These are phyloP conservation scores for Tinea semifulvella DNA, from an alignment of 2,888 invertebrate species.

Conservation along the genomic window DNA sequence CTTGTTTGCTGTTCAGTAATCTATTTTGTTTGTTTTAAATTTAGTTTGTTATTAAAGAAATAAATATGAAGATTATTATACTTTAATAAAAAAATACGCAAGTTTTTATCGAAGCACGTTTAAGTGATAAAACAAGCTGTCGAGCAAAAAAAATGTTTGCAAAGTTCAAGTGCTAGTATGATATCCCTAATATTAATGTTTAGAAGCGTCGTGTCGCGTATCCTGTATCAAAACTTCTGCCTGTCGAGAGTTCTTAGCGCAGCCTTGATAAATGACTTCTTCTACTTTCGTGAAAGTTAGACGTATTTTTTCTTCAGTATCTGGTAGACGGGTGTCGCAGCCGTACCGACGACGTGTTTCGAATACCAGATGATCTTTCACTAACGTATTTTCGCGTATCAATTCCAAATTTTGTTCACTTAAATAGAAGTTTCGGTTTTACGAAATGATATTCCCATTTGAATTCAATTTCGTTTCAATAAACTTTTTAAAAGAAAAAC, in stretches of 20 bases:
- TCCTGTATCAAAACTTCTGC: slow-evolving; percentile 62
- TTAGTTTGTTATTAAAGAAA: no score
- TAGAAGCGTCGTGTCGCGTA: slow-evolving; percentile 51
- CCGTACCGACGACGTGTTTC: slow-evolving; percentile 11
- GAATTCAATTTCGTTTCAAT: neutral
- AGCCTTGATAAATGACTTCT: slow-evolving; percentile 63
- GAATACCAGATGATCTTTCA: slow-evolving; percentile 26
- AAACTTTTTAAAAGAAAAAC: neutral
- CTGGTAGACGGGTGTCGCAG: slow-evolving; percentile 35
- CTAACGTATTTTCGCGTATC: slow-evolving; percentile 7
- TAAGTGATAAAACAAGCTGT: slow-evolving; percentile 51
- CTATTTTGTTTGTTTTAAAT: no score
- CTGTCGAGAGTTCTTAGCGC: slow-evolving; percentile 61
- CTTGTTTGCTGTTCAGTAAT: neutral
- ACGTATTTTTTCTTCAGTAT: slow-evolving; percentile 39
- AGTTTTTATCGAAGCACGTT: slow-evolving; percentile 24
- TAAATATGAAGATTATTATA: no score
- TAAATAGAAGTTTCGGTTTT: slow-evolving; percentile 4
- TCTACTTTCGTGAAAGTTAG: slow-evolving; percentile 53
- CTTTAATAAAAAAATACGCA: neutral
- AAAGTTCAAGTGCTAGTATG: slow-evolving; percentile 27
- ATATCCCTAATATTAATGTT: slow-evolving; percentile 65
- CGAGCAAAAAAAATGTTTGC: slow-evolving; percentile 12
- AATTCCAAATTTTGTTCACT: slow-evolving; percentile 1
- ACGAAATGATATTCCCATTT: neutral